Evolutionary conservation across 2,113 vertebrate species (phyloP).

Genomic region (Daboia siamensis): DNA sequence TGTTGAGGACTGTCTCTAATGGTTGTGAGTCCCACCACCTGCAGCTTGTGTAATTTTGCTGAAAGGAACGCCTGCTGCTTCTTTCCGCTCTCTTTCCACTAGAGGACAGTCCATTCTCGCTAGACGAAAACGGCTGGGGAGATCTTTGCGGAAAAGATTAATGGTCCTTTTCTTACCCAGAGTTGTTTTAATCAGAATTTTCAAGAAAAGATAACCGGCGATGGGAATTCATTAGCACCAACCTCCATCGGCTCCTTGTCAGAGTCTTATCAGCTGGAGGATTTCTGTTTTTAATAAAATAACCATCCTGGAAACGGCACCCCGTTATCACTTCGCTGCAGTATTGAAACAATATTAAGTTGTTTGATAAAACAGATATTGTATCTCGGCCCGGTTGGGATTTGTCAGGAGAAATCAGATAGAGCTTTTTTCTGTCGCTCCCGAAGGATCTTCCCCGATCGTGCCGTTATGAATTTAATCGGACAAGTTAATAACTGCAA

Average conservation of each 20-base stretch:
- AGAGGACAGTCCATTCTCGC: slow-evolving; percentile 3
- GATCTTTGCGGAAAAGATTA: slow-evolving; percentile 11
- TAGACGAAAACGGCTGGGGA: neutral
- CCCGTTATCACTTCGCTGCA: neutral
- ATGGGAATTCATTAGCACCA: slow-evolving; percentile 5
- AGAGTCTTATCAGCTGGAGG: neutral
- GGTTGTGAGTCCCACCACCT: neutral
- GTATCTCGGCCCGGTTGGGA: fast-evolving
- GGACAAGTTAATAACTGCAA: slow-evolving; percentile 31
- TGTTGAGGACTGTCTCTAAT: too few species aligned
- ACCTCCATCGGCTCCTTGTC: neutral
- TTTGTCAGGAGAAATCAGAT: neutral
- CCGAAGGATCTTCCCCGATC: neutral
- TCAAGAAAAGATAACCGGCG: slow-evolving; percentile 28
- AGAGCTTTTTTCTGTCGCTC: slow-evolving; percentile 15
- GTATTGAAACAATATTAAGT: neutral
- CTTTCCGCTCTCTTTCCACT: slow-evolving; percentile 23
- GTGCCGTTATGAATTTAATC: slow-evolving; percentile 11
- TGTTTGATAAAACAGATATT: fast-evolving
- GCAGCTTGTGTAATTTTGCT: slow-evolving; percentile 1
- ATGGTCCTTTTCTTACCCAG: slow-evolving; percentile 19
- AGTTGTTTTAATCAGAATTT: slow-evolving; percentile 40
- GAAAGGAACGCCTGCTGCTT: slow-evolving; percentile 24
- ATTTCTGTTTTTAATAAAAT: neutral
- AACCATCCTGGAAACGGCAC: neutral